These are phyloP conservation scores for Perdita meconis DNA, from an alignment of 2,888 invertebrate species.

Conservation along the genomic window DNA sequence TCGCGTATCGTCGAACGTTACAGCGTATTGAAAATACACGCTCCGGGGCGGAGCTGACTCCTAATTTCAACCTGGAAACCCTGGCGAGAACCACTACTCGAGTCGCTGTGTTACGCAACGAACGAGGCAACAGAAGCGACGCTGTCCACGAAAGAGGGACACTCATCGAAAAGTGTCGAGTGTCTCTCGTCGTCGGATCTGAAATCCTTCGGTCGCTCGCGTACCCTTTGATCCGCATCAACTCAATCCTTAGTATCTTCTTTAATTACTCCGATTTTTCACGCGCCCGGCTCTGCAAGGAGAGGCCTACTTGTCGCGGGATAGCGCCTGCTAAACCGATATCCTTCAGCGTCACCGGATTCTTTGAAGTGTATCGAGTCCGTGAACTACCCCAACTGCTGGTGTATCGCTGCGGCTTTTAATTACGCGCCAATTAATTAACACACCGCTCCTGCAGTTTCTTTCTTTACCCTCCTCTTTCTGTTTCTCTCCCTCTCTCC, in stretches of 20 bases:
- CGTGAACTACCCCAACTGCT: constrained; percentile 47
- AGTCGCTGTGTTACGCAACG: neutral
- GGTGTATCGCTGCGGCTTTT: constrained; percentile 75
- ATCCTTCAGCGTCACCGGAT: constrained; percentile 48
- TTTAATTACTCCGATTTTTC: constrained; percentile 49
- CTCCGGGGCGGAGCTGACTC: neutral
- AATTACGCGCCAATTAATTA: constrained; percentile 82
- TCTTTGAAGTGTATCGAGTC: constrained; percentile 63
- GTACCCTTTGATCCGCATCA: constrained; percentile 33
- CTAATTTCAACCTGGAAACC: neutral
- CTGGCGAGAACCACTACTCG: neutral
- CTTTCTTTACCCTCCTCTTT: constrained; percentile 32
- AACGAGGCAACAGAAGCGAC: neutral
- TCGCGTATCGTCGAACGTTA: no score
- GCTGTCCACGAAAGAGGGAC: constrained; percentile 22
- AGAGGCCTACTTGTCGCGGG: constrained; percentile 38
- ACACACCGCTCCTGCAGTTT: constrained; percentile 65
- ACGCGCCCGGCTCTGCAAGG: constrained; percentile 34
- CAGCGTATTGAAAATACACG: no score
- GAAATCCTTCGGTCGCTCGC: constrained; percentile 37
- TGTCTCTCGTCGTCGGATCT: constrained; percentile 32
- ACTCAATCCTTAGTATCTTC: constrained; percentile 24
- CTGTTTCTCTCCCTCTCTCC: constrained; percentile 3
- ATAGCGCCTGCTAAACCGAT: constrained; percentile 54
- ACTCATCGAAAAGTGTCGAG: constrained; percentile 41